Base-by-base conservation (phyloP, 2,797 vertebrate species). In the Lepidocolaptes lacrymiger region DNA sequence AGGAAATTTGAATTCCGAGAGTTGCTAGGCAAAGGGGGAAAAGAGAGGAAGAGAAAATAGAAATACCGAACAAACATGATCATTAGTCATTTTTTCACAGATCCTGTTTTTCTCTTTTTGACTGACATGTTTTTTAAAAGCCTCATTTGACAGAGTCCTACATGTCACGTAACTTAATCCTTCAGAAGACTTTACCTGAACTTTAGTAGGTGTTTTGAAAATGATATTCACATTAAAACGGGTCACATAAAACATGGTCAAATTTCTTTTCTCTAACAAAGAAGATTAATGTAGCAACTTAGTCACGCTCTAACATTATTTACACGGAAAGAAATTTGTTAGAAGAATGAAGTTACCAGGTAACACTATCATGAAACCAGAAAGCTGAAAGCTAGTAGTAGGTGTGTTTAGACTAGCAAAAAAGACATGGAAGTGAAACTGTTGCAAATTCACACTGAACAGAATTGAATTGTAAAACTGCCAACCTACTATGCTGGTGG, bases 1-100 rank as follows among this genome's bases (percentile, higher is more conserved):
- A 81, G 32, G 24, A 91, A 66, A 68, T 83, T 83, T 71, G 52
- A 58, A 91, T 75, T 82, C 36, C 54, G 41, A 89, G n/a, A 59
- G 46, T 0, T 91, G 28, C 51, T 84, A 59, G 55, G 80, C 36
- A 76, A 84, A 81, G 16, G 17, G 27, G 23, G 9, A 41, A 75
- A 71, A 78, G 32, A 71, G 56, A 66, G 8, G 79, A 84, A 72
- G 54, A 84, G 59, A 79, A 85, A 88, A 88, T 4, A 61, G 43
- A 71, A 83, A 71, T 36, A 51, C 11, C 51, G 22, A 86, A 43
- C 49, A 66, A 74, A 69, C 36, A 59, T 9, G 32, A 89, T 37
- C n/a, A 85, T 20, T 51, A 79, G 39, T 58, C 3, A 59, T n/a
- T 68, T 66, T 80, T 87, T 85, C 43, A 67, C 79, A 87, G 52